Percentiles rank a stretch among this genome's conserved stretches.
Conservation (phyloP, 2,888 invertebrate genomes). For the Luffia ferchaultella region DNA sequence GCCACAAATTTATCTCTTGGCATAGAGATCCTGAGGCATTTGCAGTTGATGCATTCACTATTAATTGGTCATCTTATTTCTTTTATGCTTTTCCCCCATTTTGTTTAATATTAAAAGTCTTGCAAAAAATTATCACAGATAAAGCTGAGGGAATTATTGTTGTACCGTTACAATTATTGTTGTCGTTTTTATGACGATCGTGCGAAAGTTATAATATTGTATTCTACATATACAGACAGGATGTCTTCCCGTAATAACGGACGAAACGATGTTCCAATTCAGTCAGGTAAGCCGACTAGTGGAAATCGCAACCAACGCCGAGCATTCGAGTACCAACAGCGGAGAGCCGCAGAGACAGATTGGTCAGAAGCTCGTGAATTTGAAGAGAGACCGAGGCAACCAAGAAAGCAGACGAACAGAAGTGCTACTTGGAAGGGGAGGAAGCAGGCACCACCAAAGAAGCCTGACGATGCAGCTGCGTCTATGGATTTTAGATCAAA, state of each 20-base stretch:
- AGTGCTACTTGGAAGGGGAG: background rate
- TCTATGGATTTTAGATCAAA: slow-evolving; percentile 15
- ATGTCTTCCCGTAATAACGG: background rate
- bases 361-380: slow-evolving; percentile 14
- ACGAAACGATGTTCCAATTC: background rate
- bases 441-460: background rate
- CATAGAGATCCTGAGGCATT: too few relatives aligned
- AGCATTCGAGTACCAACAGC: slow-evolving; percentile 11
- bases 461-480: slow-evolving; percentile 10
- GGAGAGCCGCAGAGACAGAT: slow-evolving; percentile 6
- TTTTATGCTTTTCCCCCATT: too few relatives aligned
- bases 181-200: too few relatives aligned
- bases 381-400: slow-evolving; percentile 13
- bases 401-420: background rate
- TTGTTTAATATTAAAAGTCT: too few relatives aligned
- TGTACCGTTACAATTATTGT: too few relatives aligned
- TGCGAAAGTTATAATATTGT: too few relatives aligned
- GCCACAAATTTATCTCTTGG: too few relatives aligned
- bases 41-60: too few relatives aligned
- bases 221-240: background rate
- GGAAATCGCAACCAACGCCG: background rate
- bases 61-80: too few relatives aligned
- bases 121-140: too few relatives aligned
- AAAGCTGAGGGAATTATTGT: too few relatives aligned
- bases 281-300: background rate